Evolutionary conservation across 35 echinoderm and acorn worm species (phyloP), one percentile per base, ranked within the genome.

Genomic region (Chiridota heheva): DNA sequence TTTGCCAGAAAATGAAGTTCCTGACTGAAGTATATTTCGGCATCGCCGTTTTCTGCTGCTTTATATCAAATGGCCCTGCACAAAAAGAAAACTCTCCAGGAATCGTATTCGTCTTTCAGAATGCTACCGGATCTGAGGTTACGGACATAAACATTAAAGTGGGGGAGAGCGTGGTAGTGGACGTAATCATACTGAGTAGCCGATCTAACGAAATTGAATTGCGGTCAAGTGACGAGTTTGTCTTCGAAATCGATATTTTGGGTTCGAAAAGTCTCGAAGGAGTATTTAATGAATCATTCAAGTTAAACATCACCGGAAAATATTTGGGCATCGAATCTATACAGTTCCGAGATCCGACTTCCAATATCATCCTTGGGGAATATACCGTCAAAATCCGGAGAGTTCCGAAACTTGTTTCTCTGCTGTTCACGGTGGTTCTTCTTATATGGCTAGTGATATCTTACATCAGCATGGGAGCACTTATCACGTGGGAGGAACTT

Each of bases 381-480:
- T 64, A 86, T 28, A 33, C 75, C 37, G 55, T 96, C 20, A 86
- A 84, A 59, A 87, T 96, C 15, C 45, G 63, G 28, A 76, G 73
- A 38, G 45, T 58, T 7, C 82, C 69, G 15, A 70, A 55, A 7
- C 40, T 83, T 8, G 37, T 96, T 18, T 65, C 70, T 27, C 20
- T 42, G 15, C 3, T 90, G 2, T 96, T 96, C 34, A 82, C 75
- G 1, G 76, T 72, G 37, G 42, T 70, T 10, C 30, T 84, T 39
- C 36, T 84, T 7, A 57, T 84, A 36, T 84, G 81, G 81, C 28
- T 90, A 7, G 34, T 96, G n/a, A 63, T 96, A 15, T 90, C 87
- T 8, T 88, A 88, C 51, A 75, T 98, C 10, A 75, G 75, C 13
- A 98, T 98, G 95, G 95, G 89, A 1, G 85, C 73, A 13, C 87